Evolutionary conservation across 2,888 invertebrate species (phyloP).

Genomic region (Punctoribates punctum): DNA sequence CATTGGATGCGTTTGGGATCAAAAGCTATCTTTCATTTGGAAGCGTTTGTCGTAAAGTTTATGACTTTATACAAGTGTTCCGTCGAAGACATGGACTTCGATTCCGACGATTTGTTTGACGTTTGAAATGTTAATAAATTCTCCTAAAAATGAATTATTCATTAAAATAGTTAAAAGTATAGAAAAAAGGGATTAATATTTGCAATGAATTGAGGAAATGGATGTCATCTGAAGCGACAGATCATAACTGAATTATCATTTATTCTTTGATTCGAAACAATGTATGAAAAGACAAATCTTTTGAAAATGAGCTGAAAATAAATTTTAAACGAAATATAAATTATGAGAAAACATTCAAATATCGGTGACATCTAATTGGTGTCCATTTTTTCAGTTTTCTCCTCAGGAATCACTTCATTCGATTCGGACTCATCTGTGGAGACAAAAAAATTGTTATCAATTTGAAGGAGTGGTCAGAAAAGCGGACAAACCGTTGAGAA

Average conservation of each 20-base stretch:
- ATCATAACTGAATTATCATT: too few species aligned
- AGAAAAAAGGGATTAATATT: too few species aligned
- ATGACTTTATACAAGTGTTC: slow-evolving; percentile 70
- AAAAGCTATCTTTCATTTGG: slow-evolving; percentile 92
- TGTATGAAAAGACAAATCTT: neutral
- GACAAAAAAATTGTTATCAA: neutral
- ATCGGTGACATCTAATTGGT: neutral
- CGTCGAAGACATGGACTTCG: slow-evolving; percentile 30
- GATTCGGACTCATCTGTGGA: neutral
- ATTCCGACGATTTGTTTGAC: neutral
- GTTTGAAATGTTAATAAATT: too few species aligned
- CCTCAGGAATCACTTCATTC: neutral
- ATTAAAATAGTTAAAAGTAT: too few species aligned
- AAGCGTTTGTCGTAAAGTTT: slow-evolving; percentile 93
- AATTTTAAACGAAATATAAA: neutral
- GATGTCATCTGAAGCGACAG: too few species aligned
- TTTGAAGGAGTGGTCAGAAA: slow-evolving; percentile 47
- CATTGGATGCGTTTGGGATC: slow-evolving; percentile 86
- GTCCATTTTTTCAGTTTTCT: neutral
- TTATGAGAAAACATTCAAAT: neutral
- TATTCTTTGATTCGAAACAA: too few species aligned
- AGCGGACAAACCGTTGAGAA: slow-evolving; percentile 63
- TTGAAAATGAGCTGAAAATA: neutral
- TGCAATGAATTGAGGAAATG: too few species aligned
- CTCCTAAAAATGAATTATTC: too few species aligned